Base-by-base conservation (phyloP, 2,888 invertebrate genomes). In the Xanthorhoe spadicearia region DNA sequence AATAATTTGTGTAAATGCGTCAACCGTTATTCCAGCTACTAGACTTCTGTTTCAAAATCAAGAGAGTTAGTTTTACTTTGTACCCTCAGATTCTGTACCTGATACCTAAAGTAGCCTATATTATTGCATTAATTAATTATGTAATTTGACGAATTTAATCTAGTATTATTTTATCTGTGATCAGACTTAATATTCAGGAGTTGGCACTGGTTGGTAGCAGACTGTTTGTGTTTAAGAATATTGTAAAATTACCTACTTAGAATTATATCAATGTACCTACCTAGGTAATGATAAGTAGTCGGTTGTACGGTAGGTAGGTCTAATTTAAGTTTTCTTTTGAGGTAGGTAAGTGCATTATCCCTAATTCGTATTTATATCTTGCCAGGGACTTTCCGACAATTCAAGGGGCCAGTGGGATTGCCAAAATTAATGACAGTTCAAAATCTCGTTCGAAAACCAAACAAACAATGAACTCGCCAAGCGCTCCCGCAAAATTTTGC, bases 401-500 rank as follows among this genome's bases (percentile, higher is more conserved):
- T 15, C 48, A 48, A 48, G 48, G 8, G 15, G 15, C 48, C 48
- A 48, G 17, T 17, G 15, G 13, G 15, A 48, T 48, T 48, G 7
- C 15, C 32, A 57, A 23, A 23, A 51, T 51, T 13, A 23, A 19
- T 23, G 23, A 46, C 56, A 48, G 48, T 49, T 55, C 35, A 61
- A 53, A 73, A 71, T 53, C 61, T 66, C 61, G 61, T 70, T 58
- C 48, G 8, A 57, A 69, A 69, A 51, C 38, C 50, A 60, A 62
- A 58, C 55, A 54, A 68, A 68, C 67, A 57, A 59, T 38, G 50
- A 43, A 58, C 61, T 58, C 66, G 64, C 68, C 70, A 71, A 71
- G 61, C 43, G 18, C n/a, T 52, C 50, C 46, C 67, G 19, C 68
- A 50, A 58, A 48, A 58, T 74, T 72, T 75, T 78, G 74, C 71